These are phyloP conservation scores for Chlorodrepanis virens DNA, from an alignment of 2,113 vertebrate genomes.

Conservation along the genomic window DNA sequence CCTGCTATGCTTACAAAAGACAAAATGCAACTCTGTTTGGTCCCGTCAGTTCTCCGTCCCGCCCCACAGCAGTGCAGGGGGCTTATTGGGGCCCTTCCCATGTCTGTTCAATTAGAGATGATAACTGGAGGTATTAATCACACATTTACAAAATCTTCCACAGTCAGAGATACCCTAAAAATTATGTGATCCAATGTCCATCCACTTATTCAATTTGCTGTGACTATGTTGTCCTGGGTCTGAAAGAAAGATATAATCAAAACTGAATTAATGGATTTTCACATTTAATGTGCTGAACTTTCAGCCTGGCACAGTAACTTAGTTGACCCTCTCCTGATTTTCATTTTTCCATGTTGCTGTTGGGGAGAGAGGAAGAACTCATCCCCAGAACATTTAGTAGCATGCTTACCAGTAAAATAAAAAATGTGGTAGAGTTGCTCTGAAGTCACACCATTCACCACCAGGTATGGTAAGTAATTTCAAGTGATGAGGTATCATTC, in stretches of 20 bases:
- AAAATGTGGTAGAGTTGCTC: neutral
- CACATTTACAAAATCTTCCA: constrained; percentile 62
- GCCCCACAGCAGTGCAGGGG: constrained; percentile 58
- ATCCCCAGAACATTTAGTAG: neutral
- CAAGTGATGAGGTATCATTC: neutral
- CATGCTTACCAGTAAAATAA: neutral
- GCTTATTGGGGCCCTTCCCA: constrained; percentile 43
- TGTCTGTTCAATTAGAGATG: constrained; percentile 70
- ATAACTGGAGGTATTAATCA: constrained; percentile 71
- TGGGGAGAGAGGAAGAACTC: neutral
- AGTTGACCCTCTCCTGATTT: constrained; percentile 49
- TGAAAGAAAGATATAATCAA: constrained; percentile 63
- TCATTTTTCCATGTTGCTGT: constrained; percentile 25
- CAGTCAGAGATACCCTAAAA: constrained; percentile 44
- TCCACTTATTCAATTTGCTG: constrained; percentile 52
- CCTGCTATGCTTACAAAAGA: constrained; percentile 52
- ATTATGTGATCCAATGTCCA: constrained; percentile 33
- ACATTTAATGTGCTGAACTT: constrained; percentile 56
- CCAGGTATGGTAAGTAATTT: neutral
- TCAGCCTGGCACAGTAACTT: constrained; percentile 40
- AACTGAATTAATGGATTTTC: constrained; percentile 66
- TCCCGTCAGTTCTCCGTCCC: constrained; percentile 18
- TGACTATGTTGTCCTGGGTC: constrained; percentile 32
- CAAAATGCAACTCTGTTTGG: constrained; percentile 44
- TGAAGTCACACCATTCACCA: neutral